Evolutionary conservation across 2,113 vertebrate genomes (phyloP).

Genomic region (Ochotona curzoniae): DNA sequence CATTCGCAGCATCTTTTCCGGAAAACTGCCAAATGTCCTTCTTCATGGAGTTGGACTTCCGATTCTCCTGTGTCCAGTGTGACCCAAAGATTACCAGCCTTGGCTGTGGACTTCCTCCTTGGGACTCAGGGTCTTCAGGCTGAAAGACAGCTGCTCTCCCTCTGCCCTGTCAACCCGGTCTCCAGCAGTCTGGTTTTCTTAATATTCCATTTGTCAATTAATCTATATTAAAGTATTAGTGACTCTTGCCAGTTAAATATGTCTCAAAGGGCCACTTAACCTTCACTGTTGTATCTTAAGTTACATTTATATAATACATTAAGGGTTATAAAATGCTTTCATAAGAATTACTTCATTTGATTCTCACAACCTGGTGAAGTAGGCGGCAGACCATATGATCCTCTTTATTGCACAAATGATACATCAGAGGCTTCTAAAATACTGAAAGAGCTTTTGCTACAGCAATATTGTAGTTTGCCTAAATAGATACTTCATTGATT

Average conservation of each 20-base stretch:
- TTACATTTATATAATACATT: constrained; percentile 4
- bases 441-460: not conserved
- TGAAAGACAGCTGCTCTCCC: not conserved
- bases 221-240: not conserved
- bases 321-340: not conserved
- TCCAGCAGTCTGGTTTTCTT: not conserved
- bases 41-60: not conserved
- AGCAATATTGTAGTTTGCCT: not conserved
- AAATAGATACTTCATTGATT: not conserved
- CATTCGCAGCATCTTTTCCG: not conserved
- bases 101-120: no score
- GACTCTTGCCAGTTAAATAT: not conserved
- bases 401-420: constrained; percentile 40
- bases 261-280: not conserved
- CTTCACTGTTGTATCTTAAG: constrained; percentile 21
- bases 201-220: not conserved
- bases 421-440: not conserved
- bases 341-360: constrained; percentile 29
- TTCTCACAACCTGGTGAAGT: not conserved
- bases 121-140: no score
- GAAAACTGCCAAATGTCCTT: not conserved
- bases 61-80: not conserved
- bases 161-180: not conserved
- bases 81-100: no score
- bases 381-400: not conserved